Evolutionary conservation across 1,140 invertebrate species (phyloP).

Genomic region (Solenopsis invicta): DNA sequence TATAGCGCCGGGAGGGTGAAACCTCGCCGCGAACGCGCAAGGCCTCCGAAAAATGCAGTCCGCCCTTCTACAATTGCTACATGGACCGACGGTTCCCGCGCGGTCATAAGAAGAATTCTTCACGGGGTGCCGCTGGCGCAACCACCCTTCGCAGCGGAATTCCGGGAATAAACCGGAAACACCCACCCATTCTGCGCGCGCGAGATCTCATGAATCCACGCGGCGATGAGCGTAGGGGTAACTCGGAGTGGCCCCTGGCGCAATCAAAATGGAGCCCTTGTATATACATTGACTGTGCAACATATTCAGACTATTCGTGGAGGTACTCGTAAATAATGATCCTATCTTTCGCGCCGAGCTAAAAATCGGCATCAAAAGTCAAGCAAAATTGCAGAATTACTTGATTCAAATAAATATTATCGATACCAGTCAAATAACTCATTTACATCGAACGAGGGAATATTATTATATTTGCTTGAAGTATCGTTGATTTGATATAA

Average conservation of each 20-base stretch:
- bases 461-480: no score
- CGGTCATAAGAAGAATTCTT: slow-evolving; percentile 59
- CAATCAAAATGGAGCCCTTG: slow-evolving; percentile 57
- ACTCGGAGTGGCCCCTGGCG: slow-evolving; percentile 1
- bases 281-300: slow-evolving; percentile 57
- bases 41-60: slow-evolving; percentile 81
- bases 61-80: slow-evolving; percentile 62
- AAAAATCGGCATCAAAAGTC: slow-evolving; percentile 12
- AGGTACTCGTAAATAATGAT: slow-evolving; percentile 24
- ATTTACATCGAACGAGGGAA: no score
- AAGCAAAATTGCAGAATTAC: not conserved
- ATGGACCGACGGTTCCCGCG: slow-evolving; percentile 37
- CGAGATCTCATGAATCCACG: slow-evolving; percentile 54
- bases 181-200: slow-evolving; percentile 64
- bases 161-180: slow-evolving; percentile 77
- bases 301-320: slow-evolving; percentile 50
- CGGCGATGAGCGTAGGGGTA: slow-evolving; percentile 39
- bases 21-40: slow-evolving; percentile 72
- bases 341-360: not conserved
- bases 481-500: no score
- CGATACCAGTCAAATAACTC: no score
- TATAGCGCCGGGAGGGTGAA: slow-evolving; percentile 56
- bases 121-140: slow-evolving; percentile 27
- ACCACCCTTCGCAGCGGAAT: slow-evolving; percentile 66
- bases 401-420: no score